Evolutionary conservation across 2,888 invertebrate species (phyloP).

Genomic region (Brachylomia viminalis): DNA sequence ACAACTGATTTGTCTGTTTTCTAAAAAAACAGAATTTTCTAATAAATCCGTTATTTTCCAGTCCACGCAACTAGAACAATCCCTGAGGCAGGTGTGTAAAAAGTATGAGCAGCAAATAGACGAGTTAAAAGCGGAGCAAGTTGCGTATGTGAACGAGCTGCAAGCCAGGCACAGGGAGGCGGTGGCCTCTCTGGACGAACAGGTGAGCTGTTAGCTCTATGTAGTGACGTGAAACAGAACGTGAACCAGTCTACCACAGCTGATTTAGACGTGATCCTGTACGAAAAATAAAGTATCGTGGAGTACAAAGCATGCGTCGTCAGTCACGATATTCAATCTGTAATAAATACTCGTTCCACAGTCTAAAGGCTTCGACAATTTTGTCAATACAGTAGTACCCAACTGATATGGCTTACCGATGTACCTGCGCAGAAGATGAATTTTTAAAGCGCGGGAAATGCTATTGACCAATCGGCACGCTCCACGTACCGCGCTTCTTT

Average conservation of each 20-base stretch:
- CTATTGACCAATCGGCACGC: too few species aligned
- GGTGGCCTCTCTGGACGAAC: conserved; percentile 85
- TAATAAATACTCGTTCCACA: neutral
- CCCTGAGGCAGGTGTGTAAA: conserved; percentile 76
- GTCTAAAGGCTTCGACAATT: neutral
- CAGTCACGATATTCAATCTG: neutral
- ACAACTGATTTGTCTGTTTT: neutral
- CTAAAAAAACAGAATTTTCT: neutral
- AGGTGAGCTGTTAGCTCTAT: conserved; percentile 69
- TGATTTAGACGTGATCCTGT: neutral
- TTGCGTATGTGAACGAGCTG: conserved; percentile 83
- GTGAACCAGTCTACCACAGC: neutral
- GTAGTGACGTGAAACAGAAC: neutral
- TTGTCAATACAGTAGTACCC: too few species aligned
- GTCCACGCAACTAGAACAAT: conserved; percentile 79
- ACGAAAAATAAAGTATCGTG: neutral
- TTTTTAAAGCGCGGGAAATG: too few species aligned
- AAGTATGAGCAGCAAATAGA: conserved; percentile 82
- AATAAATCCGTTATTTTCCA: conserved; percentile 62
- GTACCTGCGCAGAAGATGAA: too few species aligned
- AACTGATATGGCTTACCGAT: too few species aligned
- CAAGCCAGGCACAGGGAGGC: conserved; percentile 84
- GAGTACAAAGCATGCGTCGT: neutral
- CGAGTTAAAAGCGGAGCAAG: conserved; percentile 84
- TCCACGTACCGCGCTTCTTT: too few species aligned